Evolutionary conservation across 2,113 vertebrate genomes (phyloP).

Genomic region (Oxyruncus cristatus): DNA sequence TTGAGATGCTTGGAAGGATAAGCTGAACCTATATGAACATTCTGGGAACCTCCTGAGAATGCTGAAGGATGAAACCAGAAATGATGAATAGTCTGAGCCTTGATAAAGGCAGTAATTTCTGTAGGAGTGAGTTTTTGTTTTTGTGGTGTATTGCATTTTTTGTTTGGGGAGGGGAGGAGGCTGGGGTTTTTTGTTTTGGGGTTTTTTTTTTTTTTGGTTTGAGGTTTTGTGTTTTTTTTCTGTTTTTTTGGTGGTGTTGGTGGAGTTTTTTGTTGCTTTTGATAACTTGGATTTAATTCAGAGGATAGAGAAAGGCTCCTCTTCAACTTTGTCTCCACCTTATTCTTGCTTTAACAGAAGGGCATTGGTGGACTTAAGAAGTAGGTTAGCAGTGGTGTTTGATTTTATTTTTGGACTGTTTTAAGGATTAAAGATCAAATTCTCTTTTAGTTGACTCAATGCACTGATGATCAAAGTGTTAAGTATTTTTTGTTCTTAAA

Average conservation of each 20-base stretch:
- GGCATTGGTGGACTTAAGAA: background rate
- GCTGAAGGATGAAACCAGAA: background rate
- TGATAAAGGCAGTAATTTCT: background rate
- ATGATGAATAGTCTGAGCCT: background rate
- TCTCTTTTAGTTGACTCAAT: background rate
- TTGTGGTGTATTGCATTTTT: background rate
- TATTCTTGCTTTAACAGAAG: background rate
- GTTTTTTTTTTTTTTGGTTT: background rate
- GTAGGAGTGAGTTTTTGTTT: background rate
- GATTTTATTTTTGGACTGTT: background rate
- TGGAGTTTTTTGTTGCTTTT: background rate
- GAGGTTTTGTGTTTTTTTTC: background rate
- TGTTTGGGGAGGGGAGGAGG: background rate
- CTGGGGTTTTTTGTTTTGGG: background rate
- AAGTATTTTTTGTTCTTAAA: background rate
- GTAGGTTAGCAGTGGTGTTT: background rate
- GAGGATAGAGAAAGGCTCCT: background rate
- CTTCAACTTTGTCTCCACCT: background rate
- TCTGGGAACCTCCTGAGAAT: background rate
- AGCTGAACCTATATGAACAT: background rate
- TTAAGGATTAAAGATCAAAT: background rate
- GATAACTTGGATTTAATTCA: background rate
- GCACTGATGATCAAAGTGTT: background rate
- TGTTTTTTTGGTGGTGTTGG: background rate
- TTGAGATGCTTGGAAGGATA: slow-evolving; percentile 21